Evolutionary conservation across 2,113 vertebrate species (phyloP).

Genomic region (Pseudopipra pipra): DNA sequence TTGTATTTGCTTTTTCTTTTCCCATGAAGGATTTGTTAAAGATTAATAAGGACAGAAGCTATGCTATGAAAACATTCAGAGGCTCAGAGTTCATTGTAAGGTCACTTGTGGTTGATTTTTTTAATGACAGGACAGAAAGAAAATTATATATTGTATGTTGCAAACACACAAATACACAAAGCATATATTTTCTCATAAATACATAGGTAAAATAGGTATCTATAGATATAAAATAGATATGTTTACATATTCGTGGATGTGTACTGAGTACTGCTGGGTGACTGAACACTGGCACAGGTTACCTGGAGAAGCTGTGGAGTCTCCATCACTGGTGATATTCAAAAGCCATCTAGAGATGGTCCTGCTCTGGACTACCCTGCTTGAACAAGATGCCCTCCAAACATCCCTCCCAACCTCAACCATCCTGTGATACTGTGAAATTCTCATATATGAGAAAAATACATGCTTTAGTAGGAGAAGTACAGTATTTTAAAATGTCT

Average conservation of each 20-base stretch:
- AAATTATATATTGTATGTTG: neutral
- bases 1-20: neutral
- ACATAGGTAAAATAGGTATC: neutral
- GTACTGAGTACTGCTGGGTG: too few species aligned
- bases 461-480: neutral
- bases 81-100: neutral
- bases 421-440: neutral
- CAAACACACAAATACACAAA: neutral
- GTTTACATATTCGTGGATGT: accelerated
- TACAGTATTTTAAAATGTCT: neutral
- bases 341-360: neutral
- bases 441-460: neutral
- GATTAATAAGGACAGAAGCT: neutral
- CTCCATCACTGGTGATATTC: neutral
- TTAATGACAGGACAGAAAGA: neutral
- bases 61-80: neutral
- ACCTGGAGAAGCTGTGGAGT: neutral
- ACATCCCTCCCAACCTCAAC: neutral
- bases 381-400: neutral
- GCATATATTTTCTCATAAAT: neutral
- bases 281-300: neutral
- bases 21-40: neutral
- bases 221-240: neutral
- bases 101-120: neutral
- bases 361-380: neutral